phyloP scores from a whole-genome alignment of 2,888 invertebrate genomes.

The Megalurothrips usitatus region DNA sequence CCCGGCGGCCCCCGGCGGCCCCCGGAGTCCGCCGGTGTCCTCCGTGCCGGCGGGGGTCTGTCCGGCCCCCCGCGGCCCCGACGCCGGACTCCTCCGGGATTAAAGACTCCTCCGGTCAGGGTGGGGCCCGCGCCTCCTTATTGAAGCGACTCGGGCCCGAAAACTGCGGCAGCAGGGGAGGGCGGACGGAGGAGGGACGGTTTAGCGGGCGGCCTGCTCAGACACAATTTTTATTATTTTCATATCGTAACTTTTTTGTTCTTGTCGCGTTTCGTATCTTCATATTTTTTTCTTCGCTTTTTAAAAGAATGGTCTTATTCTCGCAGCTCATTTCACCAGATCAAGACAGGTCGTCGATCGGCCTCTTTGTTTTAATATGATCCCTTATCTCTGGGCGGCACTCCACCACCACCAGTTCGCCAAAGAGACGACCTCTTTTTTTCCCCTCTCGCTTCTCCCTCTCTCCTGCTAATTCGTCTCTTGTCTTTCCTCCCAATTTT shows the following conservation, averaged over 20 bases:
- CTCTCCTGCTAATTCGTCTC: constrained; percentile 20
- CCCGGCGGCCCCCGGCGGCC: no score
- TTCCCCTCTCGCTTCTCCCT: no score
- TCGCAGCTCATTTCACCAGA: constrained; percentile 8
- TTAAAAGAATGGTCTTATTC: neutral
- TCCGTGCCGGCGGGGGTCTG: no score
- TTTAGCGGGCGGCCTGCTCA: neutral
- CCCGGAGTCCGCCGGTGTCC: no score
- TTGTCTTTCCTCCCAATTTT: neutral
- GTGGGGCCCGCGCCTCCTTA: neutral
- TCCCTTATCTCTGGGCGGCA: constrained; percentile 27
- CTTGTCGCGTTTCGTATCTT: constrained; percentile 12
- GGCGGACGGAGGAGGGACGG: neutral
- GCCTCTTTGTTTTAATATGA: constrained; percentile 13
- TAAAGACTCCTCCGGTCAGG: neutral
- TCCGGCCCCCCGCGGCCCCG: no score
- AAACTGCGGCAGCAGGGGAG: no score
- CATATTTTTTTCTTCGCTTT: constrained; percentile 6
- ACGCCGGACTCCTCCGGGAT: no score
- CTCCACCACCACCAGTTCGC: neutral
- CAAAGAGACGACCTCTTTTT: neutral
- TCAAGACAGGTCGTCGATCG: constrained; percentile 25
- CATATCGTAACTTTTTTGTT: no score
- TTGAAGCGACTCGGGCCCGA: neutral
- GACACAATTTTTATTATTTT: neutral